phyloP scores from a whole-genome alignment of 1,140 invertebrate genomes.

The Samia ricini region DNA sequence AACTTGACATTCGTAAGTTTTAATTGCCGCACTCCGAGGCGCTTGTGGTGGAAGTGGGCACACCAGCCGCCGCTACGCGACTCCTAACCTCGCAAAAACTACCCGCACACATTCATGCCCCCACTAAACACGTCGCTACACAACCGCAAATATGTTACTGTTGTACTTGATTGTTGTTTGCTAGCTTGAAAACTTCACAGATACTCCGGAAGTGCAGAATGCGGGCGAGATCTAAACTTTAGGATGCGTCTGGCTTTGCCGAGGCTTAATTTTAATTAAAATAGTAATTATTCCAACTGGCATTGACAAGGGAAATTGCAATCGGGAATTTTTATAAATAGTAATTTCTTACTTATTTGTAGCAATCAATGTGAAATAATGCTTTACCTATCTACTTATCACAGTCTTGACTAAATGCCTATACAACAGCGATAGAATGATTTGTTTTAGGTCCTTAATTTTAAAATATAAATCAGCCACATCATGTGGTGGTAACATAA shows the following conservation, averaged over 20 bases:
- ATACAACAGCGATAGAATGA: no score
- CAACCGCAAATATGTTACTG: conserved; percentile 22
- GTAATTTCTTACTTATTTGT: background rate
- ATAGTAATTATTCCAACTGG: background rate
- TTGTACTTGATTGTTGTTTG: conserved; percentile 15
- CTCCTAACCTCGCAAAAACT: conserved; percentile 49
- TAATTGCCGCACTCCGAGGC: conserved; percentile 67
- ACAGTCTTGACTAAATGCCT: no score
- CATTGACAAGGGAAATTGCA: background rate
- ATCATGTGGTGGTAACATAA: no score
- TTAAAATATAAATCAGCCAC: no score
- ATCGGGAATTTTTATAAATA: background rate
- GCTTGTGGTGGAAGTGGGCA: conserved; percentile 45
- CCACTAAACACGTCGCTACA: conserved; percentile 39
- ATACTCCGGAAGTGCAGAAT: conserved; percentile 1
- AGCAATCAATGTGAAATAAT: no score
- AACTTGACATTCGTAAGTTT: conserved; percentile 73
- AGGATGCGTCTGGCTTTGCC: background rate
- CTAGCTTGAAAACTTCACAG: conserved; percentile 9
- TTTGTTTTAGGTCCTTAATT: no score
- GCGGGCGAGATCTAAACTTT: conserved; percentile 3
- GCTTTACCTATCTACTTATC: no score
- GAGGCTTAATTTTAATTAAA: background rate
- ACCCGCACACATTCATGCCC: conserved; percentile 37
- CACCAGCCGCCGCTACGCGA: conserved; percentile 32